phyloP scores from a whole-genome alignment of 2,888 invertebrate species.

The Mesochorus sp. region DNA sequence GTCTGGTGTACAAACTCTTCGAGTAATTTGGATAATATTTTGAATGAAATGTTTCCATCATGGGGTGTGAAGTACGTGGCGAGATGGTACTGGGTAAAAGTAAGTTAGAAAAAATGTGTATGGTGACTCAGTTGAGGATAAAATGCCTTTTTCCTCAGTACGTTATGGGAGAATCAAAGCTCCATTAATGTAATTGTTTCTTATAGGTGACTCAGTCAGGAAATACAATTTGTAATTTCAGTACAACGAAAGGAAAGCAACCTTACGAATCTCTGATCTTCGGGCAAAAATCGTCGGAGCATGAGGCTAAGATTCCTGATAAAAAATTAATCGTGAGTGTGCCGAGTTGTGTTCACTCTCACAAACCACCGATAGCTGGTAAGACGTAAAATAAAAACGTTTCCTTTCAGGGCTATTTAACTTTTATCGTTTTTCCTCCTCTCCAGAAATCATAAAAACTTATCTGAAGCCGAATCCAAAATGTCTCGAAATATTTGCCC shows the following conservation, averaged over 20 bases:
- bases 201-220: slow-evolving; percentile 87
- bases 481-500: slow-evolving; percentile 95
- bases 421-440: slow-evolving; percentile 65
- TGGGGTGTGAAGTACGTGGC: slow-evolving; percentile 90
- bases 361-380: slow-evolving; percentile 94
- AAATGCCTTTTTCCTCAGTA: no score
- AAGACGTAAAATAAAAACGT: slow-evolving; percentile 71
- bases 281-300: slow-evolving; percentile 82
- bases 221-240: slow-evolving; percentile 87
- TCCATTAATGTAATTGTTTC: slow-evolving; percentile 1
- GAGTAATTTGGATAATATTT: slow-evolving; percentile 87
- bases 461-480: slow-evolving; percentile 85
- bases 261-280: slow-evolving; percentile 93
- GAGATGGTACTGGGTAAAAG: slow-evolving; percentile 95
- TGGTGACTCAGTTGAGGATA: background rate
- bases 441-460: slow-evolving; percentile 86
- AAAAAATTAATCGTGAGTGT: slow-evolving; percentile 89
- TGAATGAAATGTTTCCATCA: slow-evolving; percentile 88
- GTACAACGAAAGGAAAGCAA: slow-evolving; percentile 88
- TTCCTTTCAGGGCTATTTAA: background rate
- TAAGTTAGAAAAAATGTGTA: slow-evolving; percentile 73
- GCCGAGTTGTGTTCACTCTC: slow-evolving; percentile 96
- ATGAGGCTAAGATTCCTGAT: slow-evolving; percentile 79
- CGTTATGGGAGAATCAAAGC: no score
- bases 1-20: slow-evolving; percentile 97